Evolutionary conservation across 2,888 invertebrate genomes (phyloP), one percentile per base, ranked within the genome.

Genomic region (Cactoblastis cactorum): DNA sequence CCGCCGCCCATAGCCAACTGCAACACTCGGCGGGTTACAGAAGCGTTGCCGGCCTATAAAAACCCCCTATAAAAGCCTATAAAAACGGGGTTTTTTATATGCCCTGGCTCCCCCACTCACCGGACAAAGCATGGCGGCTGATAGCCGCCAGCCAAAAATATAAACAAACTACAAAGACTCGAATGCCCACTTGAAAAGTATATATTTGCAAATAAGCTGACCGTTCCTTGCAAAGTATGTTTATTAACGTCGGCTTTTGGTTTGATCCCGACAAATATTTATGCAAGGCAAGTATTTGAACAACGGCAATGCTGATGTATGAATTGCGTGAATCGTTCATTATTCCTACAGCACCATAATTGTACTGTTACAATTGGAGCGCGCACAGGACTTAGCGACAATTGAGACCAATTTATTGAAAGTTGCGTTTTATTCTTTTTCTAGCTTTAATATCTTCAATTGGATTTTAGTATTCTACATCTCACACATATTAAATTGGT

Each of bases 341-440:
- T 49, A 53, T 52, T 51, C 35, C 32, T 47, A 51, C 45, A 45
- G 35, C 35, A 38, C 12, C n/a, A 34, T 22, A 19, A 17, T 48
- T 46, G 46, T 17, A 37, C 38, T 19, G 33, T 19, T 32, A 17
- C 32, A 22, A 28, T 28, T 28, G 18, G 1, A 18, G 38, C n/a
- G n/a, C n/a, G n/a, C n/a, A n/a, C n/a, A 4, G 38, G 17, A 18
- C 18, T 9, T 18, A 14, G 1, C 15, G 15, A 9, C 9, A 15
- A 9, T 15, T 9, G 17, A 15, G 9, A 37, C 17, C 15, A 5
- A 17, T 35, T 6, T 9, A 17, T 15, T 2, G 9, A 37, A n/a
- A 9, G 5, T 37, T 37, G 37, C 9, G 22, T 22, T 4, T 5
- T 22, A 4, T 22, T 22, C 3, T 5, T 5, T 4, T 22, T 3